A percentile compares a stretch with the other conserved stretches of the same genome.
Evolutionary conservation across 2,797 vertebrate genomes (phyloP).

Genomic region (Heterohyrax brucei): DNA sequence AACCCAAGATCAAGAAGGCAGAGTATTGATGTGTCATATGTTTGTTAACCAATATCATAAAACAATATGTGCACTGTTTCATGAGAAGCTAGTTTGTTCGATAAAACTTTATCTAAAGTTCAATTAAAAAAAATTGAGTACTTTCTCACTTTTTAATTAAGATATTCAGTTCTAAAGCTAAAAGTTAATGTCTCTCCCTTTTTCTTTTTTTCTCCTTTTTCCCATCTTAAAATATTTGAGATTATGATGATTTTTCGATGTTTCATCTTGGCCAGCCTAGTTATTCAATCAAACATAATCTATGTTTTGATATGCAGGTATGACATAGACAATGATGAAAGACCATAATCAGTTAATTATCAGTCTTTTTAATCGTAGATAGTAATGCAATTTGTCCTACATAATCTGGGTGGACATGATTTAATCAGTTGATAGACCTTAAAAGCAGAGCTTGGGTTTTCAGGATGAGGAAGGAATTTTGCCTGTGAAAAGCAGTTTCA

Average conservation of each 20-base stretch:
- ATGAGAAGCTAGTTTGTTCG: no score
- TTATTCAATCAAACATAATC: background rate
- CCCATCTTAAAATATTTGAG: background rate
- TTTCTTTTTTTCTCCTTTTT: background rate
- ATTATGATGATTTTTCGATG: background rate
- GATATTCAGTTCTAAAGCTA: background rate
- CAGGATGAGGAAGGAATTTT: background rate
- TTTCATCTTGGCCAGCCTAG: background rate
- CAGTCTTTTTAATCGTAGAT: background rate
- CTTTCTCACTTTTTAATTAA: conserved; percentile 40
- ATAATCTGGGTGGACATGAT: background rate
- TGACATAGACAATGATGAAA: background rate
- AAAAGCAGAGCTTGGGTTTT: background rate
- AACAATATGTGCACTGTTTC: no score
- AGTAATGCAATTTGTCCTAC: background rate
- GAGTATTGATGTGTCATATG: no score
- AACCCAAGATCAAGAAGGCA: no score
- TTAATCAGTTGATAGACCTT: background rate
- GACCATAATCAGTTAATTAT: background rate
- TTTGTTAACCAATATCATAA: no score
- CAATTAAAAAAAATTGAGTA: background rate
- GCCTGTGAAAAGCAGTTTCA: background rate
- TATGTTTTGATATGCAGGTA: background rate
- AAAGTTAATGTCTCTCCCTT: background rate
- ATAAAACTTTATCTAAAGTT: no score